Percentiles rank a stretch among this genome's conserved stretches.
Conservation (phyloP, 2,797 vertebrate species). For the Gymnoscopelus braueri region DNA sequence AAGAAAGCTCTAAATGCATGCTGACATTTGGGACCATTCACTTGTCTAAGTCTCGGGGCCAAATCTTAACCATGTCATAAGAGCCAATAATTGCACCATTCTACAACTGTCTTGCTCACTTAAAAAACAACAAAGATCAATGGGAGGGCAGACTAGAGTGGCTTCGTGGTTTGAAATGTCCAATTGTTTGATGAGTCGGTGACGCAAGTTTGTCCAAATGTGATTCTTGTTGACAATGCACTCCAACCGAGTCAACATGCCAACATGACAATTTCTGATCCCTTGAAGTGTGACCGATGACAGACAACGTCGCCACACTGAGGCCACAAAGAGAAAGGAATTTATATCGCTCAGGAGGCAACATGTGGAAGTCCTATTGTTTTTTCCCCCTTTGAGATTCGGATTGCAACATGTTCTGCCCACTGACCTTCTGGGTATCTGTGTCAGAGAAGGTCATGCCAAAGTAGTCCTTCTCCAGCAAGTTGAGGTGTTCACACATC, state of each 20-base stretch:
- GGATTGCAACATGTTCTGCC: conserved; percentile 26
- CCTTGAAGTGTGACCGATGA: conserved; percentile 17
- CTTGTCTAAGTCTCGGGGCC: background rate
- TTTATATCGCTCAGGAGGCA: conserved; percentile 43
- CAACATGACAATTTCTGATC: conserved; percentile 34
- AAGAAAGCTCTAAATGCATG: conserved; percentile 18
- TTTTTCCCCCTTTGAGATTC: background rate
- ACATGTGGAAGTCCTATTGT: conserved; percentile 33
- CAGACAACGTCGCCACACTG: background rate
- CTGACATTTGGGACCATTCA: conserved; percentile 31
- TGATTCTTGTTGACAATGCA: conserved; percentile 35
- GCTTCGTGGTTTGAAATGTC: conserved; percentile 32
- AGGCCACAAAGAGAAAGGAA: conserved; percentile 33
- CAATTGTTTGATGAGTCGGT: conserved; percentile 6
- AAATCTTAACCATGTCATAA: conserved; percentile 31
- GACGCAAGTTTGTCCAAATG: background rate
- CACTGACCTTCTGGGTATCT: conserved; percentile 94
- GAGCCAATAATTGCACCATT: conserved; percentile 31
- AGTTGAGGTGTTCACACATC: conserved; percentile 95
- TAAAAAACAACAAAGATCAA: conserved; percentile 34
- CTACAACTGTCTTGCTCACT: conserved; percentile 17
- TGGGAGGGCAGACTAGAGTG: conserved; percentile 18
- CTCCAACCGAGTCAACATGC: conserved; percentile 36
- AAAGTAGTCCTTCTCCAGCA: conserved; percentile 98
- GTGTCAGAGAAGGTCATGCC: conserved; percentile 93